Evolutionary conservation across 2,113 vertebrate species (phyloP), one percentile per base, ranked within the genome.

Genomic region (Myrmecobius fasciatus): DNA sequence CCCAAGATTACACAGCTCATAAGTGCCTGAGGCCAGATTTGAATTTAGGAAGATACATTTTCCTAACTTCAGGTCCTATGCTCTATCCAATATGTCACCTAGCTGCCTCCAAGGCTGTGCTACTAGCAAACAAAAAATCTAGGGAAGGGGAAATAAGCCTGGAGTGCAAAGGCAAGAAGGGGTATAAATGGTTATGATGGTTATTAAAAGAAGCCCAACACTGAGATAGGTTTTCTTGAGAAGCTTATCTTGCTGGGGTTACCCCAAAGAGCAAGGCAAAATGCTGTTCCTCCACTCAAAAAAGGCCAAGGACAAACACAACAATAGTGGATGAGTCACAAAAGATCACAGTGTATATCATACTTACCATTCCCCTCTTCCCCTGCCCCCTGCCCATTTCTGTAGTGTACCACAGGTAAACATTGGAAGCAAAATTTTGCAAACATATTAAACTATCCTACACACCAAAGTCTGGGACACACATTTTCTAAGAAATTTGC

Each of bases 301-400:
- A n/a, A 92, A 26, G 47, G 8, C 8, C 60, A 49, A 14, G 17
- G 10, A 47, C 48, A 7, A 89, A 8, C 0, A 0, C 10, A 26
- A 47, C 1, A 1, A 47, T 3, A 7, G 0, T 10, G 8, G n/a
- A 20, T 14, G 26, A 0, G 0, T 51, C 52, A 60, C 43, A 75
- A 60, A 46, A 28, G 91, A 49, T 20, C 0, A 94, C 0, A 0
- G 25, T 2, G 0, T 0, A 17, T 22, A 3, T 22, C 91, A 67
- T 2, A 26, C 48, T 83, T 8, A 20, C 31, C 48, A 25, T 46
- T 48, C 53, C 2, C 54, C 56, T 28, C 28, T 9, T 11, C 6
- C 26, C 26, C 54, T 11, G 24, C 0, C 9, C 54, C 26, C 9
- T 56, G 10, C 10, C 43, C 54, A 49, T 43, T 89, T 90, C 48